Evolutionary conservation across 2,113 vertebrate genomes (phyloP).

Genomic region (Orcinus orca): DNA sequence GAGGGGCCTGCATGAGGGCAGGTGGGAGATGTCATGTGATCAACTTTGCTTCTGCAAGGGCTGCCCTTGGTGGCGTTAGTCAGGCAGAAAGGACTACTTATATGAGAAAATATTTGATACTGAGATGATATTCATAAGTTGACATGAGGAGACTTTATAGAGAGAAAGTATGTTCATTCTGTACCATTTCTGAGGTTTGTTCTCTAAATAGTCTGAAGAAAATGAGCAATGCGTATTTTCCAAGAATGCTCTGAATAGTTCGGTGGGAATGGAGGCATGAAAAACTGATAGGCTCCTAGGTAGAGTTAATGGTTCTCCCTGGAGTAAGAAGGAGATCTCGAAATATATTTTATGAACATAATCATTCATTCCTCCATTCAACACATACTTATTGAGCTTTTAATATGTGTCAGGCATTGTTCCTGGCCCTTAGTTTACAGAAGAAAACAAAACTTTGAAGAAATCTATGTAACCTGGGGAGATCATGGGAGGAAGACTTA

Average conservation of each 20-base stretch:
- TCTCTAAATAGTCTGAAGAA: background rate
- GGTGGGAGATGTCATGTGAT: background rate
- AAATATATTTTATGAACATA: background rate
- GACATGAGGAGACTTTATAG: background rate
- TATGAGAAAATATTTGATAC: background rate
- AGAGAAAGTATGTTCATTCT: background rate
- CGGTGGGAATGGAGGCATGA: background rate
- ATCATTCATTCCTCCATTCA: background rate
- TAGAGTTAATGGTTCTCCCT: background rate
- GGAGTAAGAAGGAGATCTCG: background rate
- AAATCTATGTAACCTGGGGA: background rate
- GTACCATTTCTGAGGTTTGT: background rate
- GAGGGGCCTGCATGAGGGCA: background rate
- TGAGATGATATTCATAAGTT: background rate
- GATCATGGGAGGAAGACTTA: background rate
- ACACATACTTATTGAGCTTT: background rate
- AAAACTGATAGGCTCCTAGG: background rate
- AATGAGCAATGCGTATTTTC: background rate
- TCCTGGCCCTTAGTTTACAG: background rate
- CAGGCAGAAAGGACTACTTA: background rate
- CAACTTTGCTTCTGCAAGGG: background rate
- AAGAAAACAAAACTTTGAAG: background rate
- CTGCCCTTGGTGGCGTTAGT: background rate
- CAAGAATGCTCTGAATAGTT: background rate
- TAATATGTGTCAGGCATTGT: background rate